Evolutionary conservation across 2,888 invertebrate species (phyloP), one percentile per base, ranked within the genome.

Genomic region (Anticlea derivata): DNA sequence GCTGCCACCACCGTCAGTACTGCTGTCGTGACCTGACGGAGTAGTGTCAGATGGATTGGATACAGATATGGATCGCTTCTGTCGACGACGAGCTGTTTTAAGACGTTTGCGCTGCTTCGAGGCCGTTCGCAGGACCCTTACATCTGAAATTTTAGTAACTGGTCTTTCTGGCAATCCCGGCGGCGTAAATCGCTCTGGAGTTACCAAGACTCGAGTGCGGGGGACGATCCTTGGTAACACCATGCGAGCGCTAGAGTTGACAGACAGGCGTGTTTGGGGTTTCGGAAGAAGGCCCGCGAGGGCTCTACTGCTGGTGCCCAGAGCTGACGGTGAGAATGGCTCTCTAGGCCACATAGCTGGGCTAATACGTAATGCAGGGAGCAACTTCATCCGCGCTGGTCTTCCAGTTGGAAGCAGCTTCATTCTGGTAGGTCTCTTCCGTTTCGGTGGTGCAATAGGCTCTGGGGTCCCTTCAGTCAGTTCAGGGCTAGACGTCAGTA

Each of bases 201-300:
- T 35, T 12, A 44, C 29, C 17, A 44, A 34, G 7, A 35, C 11
- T 10, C 44, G 34, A n/a, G 27, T 27, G 22, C 44, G 44, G 0
- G 27, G 27, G n/a, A 22, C 22, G 2, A 5, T 10, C 3, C 8
- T 20, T 12, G 27, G 7, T 7, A 23, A 8, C 0, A 5, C 7
- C 3, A 2, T 1, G 7, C 7, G 29, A 10, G 20, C 4, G 22
- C 6, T 6, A 29, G n/a, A 6, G 1, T 5, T 30, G 7, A 3
- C 4, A 3, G 7, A 1, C 1, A 13, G 6, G 11, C 20, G 22
- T 8, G 12, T 5, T 31, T 22, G 2, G 4, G 20, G 11, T 8
- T 5, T 7, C 7, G 27, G 10, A 2, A 17, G 11, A 5, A n/a
- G 7, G 29, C 0, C 20, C 5, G 26, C 2, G 7, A 6, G 1